These are phyloP conservation scores for Plusia festucae DNA, from an alignment of 2,888 invertebrate genomes.

Conservation along the genomic window DNA sequence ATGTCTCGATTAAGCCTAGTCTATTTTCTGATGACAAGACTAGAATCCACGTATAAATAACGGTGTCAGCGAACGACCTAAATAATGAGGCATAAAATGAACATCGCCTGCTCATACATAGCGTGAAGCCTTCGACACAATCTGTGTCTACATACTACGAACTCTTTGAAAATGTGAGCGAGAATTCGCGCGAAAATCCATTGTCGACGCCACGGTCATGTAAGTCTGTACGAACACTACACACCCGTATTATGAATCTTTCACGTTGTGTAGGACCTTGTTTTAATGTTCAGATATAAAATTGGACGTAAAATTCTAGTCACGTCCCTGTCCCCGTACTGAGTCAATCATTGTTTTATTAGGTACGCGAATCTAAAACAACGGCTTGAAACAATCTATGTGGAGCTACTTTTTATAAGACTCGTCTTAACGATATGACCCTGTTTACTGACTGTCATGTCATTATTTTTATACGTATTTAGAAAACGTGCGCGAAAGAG, in stretches of 20 bases:
- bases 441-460: constrained; percentile 52
- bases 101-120: constrained; percentile 58
- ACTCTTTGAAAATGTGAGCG: constrained; percentile 10
- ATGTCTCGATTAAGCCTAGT: constrained; percentile 26
- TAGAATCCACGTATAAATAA: constrained; percentile 59
- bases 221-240: constrained; percentile 62
- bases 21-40: constrained; percentile 32
- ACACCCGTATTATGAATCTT: constrained; percentile 78
- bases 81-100: constrained; percentile 75
- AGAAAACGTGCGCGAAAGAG: constrained; percentile 4
- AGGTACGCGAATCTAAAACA: constrained; percentile 65
- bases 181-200: constrained; percentile 23
- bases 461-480: constrained; percentile 32
- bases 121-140: constrained; percentile 48
- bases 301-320: constrained; percentile 81
- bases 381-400: constrained; percentile 60
- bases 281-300: constrained; percentile 83
- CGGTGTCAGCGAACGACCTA: constrained; percentile 68
- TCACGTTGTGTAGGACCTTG: constrained; percentile 71
- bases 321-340: constrained; percentile 75
- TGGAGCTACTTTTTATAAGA: constrained; percentile 47
- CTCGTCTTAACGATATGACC: constrained; percentile 38
- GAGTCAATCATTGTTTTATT: constrained; percentile 88
- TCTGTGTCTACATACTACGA: constrained; percentile 55
- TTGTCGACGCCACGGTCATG: constrained; percentile 37